Evolutionary conservation across 2,888 invertebrate species (phyloP), one percentile per base, ranked within the genome.

Genomic region (Thereva nobilitata): DNA sequence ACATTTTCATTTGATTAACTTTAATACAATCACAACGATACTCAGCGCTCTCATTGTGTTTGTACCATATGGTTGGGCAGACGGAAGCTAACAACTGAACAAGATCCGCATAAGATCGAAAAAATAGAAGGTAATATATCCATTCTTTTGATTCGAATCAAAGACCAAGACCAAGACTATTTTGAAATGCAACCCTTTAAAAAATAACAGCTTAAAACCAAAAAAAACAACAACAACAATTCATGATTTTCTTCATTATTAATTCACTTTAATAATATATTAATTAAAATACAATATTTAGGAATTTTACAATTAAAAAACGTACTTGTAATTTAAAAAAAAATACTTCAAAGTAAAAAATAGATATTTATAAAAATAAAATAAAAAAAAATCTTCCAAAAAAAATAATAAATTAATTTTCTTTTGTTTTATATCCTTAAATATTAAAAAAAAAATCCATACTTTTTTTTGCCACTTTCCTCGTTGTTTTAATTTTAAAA

Each of bases 221-320:
- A 2, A 1, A 23, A 23, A 23, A 23, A 23, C 2, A 23, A 23
- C n/a, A 23, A 23, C 23, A 23, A 23, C 1, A 23, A 1, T 2
- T 23, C 23, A 23, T 23, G 1, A 23, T 23, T 23, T 23, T 23
- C 23, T 23, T 23, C 7, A 4, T n/a, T 61, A 61, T 61, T 61
- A 61, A 61, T 61, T 61, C 61, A 61, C 6, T 61, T 61, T 61
- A 61, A 61, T 61, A 61, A 61, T 61, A 61, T 61, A 61, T 61
- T 61, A 61, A 61, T 61, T 61, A 61, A 61, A 61, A 61, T 61
- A 61, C 50, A 23, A 61, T 61, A 61, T 61, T 61, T 61, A 61
- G 49, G 61, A 61, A 61, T 61, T 61, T 61, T 61, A 50, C 49
- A 61, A 47, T 61, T 50, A n/a, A 50, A 61, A 61, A 61, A 50